Evolutionary conservation across 2,797 vertebrate genomes (phyloP), one percentile per base, ranked within the genome.

Genomic region (Cercopithecus diana): DNA sequence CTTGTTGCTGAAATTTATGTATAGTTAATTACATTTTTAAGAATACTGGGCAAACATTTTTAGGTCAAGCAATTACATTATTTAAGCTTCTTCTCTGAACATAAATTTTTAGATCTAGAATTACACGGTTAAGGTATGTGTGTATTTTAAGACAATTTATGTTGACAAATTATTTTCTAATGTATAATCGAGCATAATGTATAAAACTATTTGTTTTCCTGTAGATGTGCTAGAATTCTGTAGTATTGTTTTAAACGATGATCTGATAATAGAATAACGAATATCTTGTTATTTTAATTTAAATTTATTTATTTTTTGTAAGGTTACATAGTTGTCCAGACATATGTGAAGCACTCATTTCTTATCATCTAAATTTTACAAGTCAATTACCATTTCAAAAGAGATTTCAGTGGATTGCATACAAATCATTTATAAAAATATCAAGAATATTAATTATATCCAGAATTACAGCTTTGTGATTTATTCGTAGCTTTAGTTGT

Each of bases 41-140:
- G 61, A 90, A 39, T 64, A 84, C 20, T 45, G 20, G 6, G 33
- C 81, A 83, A 83, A 92, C 9, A 64, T 67, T 86, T 90, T 30
- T 39, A 20, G 22, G 22, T 81, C 20, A 86, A 83, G 13, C n/a
- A 67, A 86, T 90, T 95, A 26, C 0, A 87, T 43, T n/a, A 30
- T 28, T 67, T 55, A 70, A 64, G 2, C 15, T 57, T 73, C 93
- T 87, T 55, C 12, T 4, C 11, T 58, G 10, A 52, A 55, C 19
- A 57, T 94, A 58, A 7, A 43, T 79, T 91, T 52, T 36, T 88
- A 93, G 39, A 52, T 26, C 61, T 88, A 96, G 24, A 94, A 93
- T 72, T 84, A 70, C 0, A 88, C 22, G 33, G 8, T 82, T 30
- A 85, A 85, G 84, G 72, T 76, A 55, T 33, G n/a, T 33, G 9